A percentile compares a stretch with the other conserved stretches of the same genome.
phyloP scores from a whole-genome alignment of 1,140 invertebrate species.

The Eubasilissa regina region DNA sequence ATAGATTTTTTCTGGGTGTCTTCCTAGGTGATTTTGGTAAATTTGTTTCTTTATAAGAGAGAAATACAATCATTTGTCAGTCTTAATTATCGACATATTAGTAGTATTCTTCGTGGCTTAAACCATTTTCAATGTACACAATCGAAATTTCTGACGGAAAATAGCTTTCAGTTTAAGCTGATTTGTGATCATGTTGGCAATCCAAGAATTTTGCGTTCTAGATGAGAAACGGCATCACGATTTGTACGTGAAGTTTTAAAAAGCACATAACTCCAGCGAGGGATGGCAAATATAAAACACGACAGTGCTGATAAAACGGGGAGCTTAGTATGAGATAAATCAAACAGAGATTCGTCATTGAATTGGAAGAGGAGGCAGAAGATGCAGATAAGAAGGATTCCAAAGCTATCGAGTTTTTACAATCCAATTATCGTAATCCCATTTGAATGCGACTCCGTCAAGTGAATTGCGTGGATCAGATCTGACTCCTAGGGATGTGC shows the following conservation, averaged over 20 bases:
- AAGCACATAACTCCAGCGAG: slow-evolving; percentile 15
- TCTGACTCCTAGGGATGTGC: neutral
- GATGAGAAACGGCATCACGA: no score
- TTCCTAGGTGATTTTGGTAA: no score
- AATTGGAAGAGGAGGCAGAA: slow-evolving; percentile 23
- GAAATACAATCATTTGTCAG: no score
- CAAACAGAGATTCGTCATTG: slow-evolving; percentile 26
- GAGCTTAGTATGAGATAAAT: slow-evolving; percentile 16
- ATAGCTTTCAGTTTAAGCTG: no score
- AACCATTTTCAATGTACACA: no score
- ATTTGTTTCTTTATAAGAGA: no score
- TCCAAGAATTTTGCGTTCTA: no score
- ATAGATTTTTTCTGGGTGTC: no score
- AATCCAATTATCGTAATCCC: slow-evolving; percentile 39
- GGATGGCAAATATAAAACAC: neutral
- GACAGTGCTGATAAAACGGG: neutral
- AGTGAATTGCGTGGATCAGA: slow-evolving; percentile 13
- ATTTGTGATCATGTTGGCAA: no score
- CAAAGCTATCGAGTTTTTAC: slow-evolving; percentile 25
- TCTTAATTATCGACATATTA: no score
- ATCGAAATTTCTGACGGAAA: no score
- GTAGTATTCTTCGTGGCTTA: no score
- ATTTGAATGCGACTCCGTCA: slow-evolving; percentile 26
- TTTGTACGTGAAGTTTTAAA: neutral
- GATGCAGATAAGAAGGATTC: slow-evolving; percentile 8